Conservation (phyloP, 2,888 invertebrate species). For the Thymelicus acteon region DNA sequence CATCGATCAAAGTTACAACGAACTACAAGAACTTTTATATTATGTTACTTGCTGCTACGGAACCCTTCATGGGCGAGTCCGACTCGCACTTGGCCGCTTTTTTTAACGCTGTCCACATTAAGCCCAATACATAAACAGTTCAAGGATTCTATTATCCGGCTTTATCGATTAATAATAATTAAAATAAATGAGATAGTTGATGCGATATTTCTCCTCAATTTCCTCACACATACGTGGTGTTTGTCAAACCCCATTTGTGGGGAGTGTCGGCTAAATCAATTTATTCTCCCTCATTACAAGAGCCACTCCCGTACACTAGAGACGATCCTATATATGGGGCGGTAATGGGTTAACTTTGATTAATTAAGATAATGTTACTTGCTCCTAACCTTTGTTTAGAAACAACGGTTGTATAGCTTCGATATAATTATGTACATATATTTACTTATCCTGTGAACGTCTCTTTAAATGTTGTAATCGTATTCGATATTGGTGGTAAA, state of each 20-base stretch:
- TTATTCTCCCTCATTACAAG: conserved; percentile 8
- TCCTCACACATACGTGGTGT: background rate
- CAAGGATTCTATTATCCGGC: too few relatives aligned
- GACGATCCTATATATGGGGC: background rate
- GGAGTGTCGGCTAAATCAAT: conserved; percentile 1
- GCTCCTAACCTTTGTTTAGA: background rate
- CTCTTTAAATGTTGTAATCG: too few relatives aligned
- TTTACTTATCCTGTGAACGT: too few relatives aligned
- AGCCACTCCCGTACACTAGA: conserved; percentile 2
- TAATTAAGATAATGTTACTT: conserved; percentile 8
- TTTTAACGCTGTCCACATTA: too few relatives aligned
- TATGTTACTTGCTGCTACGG: too few relatives aligned
- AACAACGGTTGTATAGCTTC: background rate
- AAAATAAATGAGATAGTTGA: background rate
- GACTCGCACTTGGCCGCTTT: too few relatives aligned
- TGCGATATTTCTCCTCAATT: background rate
- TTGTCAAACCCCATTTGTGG: background rate
- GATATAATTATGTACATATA: background rate
- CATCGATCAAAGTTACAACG: too few relatives aligned
- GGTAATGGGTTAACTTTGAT: conserved; percentile 11
- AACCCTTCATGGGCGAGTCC: too few relatives aligned
- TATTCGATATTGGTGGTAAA: too few relatives aligned
- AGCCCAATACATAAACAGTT: too few relatives aligned
- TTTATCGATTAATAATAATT: too few relatives aligned
- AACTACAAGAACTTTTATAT: too few relatives aligned